Conservation (phyloP, 2,888 invertebrate species). For the Pterostichus madidus region DNA sequence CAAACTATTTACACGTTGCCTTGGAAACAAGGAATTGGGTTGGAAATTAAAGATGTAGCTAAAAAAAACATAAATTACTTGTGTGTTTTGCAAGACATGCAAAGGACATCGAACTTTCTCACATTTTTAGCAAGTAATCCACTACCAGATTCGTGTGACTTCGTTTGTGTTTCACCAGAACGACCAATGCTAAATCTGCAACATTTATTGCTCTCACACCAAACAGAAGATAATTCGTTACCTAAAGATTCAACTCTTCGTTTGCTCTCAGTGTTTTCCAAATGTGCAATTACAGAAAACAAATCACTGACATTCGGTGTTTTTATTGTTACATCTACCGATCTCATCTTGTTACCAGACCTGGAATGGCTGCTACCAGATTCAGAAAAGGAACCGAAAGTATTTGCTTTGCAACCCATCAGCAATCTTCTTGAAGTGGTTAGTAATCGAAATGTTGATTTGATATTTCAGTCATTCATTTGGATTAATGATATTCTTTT, state of each 20-base stretch:
- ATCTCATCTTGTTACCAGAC: constrained; percentile 77
- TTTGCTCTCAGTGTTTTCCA: constrained; percentile 77
- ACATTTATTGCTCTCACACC: constrained; percentile 71
- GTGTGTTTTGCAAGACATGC: constrained; percentile 78
- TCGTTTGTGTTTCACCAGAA: constrained; percentile 74
- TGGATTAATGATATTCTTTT: constrained; percentile 60
- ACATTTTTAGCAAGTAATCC: constrained; percentile 77
- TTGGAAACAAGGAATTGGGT: constrained; percentile 79
- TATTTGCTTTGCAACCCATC: constrained; percentile 77
- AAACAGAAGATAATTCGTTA: constrained; percentile 71
- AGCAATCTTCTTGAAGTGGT: constrained; percentile 80
- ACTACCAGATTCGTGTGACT: constrained; percentile 76
- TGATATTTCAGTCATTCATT: too few species aligned
- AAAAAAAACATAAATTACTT: constrained; percentile 73
- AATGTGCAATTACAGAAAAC: constrained; percentile 74
- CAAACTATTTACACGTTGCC: constrained; percentile 78
- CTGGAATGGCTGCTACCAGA: constrained; percentile 77
- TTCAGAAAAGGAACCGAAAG: constrained; percentile 72
- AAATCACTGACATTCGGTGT: constrained; percentile 72
- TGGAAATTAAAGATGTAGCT: constrained; percentile 76
- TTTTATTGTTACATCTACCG: constrained; percentile 75
- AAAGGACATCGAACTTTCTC: constrained; percentile 79
- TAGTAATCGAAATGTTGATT: constrained; percentile 69
- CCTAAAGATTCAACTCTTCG: constrained; percentile 72
- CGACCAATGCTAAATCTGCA: constrained; percentile 72